phyloP scores from a whole-genome alignment of 2,888 invertebrate genomes.

The Sphaeridia pumilis region DNA sequence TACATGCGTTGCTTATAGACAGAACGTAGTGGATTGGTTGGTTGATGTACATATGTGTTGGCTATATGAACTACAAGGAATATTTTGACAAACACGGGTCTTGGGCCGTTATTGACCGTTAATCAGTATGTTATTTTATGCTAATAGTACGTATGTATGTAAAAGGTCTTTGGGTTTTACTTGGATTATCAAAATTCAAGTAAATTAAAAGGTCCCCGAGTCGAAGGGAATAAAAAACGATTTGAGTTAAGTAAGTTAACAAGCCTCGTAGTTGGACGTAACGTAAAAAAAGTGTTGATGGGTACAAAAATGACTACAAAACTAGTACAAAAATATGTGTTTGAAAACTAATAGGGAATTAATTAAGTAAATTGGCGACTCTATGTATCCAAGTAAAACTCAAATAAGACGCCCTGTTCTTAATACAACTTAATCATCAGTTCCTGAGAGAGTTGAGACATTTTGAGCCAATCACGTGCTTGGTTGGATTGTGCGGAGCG shows the following conservation, averaged over 20 bases:
- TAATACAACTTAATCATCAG: conserved; percentile 34
- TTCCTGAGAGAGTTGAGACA: no score
- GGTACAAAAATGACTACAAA: neutral
- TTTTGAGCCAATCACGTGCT: no score
- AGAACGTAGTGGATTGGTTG: no score
- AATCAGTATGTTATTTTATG: no score
- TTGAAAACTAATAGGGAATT: neutral
- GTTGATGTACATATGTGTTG: no score
- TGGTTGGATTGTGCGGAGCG: no score
- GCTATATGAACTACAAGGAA: no score
- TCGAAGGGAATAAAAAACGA: neutral
- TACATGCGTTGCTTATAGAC: no score
- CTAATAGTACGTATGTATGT: neutral
- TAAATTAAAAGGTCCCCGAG: neutral
- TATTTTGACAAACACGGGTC: no score
- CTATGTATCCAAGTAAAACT: conserved; percentile 14
- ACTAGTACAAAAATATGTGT: neutral
- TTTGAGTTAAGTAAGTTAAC: neutral
- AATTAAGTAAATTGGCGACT: neutral
- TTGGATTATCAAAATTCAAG: conserved; percentile 5
- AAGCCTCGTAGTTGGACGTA: neutral
- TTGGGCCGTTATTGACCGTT: no score
- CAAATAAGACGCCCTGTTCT: conserved; percentile 29
- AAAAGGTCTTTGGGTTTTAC: conserved; percentile 15
- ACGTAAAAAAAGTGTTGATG: neutral